Percentiles rank a stretch among this genome's conserved stretches.
Conservation (phyloP, 2,797 vertebrate species). For the Meriones psammophilus region DNA sequence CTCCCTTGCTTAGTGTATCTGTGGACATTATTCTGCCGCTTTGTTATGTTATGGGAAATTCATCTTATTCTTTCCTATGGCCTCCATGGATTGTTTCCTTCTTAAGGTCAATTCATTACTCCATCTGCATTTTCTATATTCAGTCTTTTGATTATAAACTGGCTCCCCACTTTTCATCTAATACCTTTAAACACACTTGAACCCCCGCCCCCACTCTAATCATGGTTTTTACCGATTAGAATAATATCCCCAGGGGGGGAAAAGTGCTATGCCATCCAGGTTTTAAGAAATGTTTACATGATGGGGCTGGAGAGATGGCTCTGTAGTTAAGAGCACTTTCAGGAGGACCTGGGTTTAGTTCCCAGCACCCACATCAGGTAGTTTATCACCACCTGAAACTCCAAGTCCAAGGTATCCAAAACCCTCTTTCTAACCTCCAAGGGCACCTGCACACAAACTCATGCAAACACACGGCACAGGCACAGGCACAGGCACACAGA, state of each 20-base stretch:
- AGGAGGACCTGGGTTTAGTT: not conserved
- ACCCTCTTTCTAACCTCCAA: not conserved
- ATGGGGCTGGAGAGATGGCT: not conserved
- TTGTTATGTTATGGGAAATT: not conserved
- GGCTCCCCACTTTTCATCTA: not conserved
- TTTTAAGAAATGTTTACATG: conserved; percentile 26
- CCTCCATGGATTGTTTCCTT: not conserved
- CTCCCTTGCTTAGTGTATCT: not conserved
- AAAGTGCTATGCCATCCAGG: conserved; percentile 52
- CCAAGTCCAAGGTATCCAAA: not conserved
- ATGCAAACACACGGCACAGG: not conserved
- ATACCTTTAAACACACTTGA: not conserved
- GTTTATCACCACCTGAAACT: not conserved
- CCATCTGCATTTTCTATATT: not conserved
- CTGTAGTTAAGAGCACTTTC: not conserved
- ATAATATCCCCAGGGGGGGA: not conserved
- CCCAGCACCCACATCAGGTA: not conserved
- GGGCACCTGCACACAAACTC: not conserved
- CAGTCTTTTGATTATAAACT: conserved; percentile 14
- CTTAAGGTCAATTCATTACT: conserved; percentile 45
- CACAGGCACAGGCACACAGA: not conserved
- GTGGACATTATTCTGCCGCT: not conserved
- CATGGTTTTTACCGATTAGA: conserved; percentile 16
- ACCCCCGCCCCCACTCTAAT: not conserved
- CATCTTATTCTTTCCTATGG: not conserved